Evolutionary conservation across 2,888 invertebrate species (phyloP).

Genomic region (Disparrhopalites patrizii): DNA sequence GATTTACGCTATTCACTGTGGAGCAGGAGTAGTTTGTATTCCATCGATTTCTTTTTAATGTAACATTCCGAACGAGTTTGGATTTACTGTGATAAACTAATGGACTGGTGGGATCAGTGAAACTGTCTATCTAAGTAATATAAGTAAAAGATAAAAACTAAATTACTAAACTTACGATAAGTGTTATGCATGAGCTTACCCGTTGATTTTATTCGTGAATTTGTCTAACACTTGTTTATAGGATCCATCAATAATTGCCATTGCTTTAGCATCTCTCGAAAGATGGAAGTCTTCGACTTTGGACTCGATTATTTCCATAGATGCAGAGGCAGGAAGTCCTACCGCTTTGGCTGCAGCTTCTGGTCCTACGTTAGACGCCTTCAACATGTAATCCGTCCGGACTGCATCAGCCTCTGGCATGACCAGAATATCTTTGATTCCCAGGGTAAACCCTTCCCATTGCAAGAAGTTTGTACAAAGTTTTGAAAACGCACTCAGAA

Average conservation of each 20-base stretch:
- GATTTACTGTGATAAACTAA: no score
- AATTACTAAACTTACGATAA: no score
- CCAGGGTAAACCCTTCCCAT: conserved; percentile 87
- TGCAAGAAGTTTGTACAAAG: conserved; percentile 88
- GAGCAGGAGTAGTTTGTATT: no score
- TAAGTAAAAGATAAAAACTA: no score
- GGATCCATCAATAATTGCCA: conserved; percentile 73
- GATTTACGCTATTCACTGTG: no score
- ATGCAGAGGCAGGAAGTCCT: conserved; percentile 62
- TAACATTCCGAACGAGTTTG: no score
- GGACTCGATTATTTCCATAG: conserved; percentile 57
- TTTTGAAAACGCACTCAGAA: conserved; percentile 86
- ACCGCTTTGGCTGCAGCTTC: conserved; percentile 66
- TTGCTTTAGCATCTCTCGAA: conserved; percentile 66
- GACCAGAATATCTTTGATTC: conserved; percentile 90
- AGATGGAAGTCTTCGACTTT: conserved; percentile 67
- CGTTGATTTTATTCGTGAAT: conserved; percentile 86
- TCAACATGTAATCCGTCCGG: conserved; percentile 64
- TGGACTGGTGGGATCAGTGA: no score
- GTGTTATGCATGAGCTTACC: no score
- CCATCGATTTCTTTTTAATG: no score
- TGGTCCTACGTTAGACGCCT: conserved; percentile 62
- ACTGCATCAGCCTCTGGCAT: conserved; percentile 66
- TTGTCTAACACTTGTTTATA: conserved; percentile 76
- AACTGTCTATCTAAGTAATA: no score